A percentile compares a stretch with the other conserved stretches of the same genome.
These are phyloP conservation scores for Bombus cullumanus DNA, from an alignment of 1,140 invertebrate species.

Conservation along the genomic window DNA sequence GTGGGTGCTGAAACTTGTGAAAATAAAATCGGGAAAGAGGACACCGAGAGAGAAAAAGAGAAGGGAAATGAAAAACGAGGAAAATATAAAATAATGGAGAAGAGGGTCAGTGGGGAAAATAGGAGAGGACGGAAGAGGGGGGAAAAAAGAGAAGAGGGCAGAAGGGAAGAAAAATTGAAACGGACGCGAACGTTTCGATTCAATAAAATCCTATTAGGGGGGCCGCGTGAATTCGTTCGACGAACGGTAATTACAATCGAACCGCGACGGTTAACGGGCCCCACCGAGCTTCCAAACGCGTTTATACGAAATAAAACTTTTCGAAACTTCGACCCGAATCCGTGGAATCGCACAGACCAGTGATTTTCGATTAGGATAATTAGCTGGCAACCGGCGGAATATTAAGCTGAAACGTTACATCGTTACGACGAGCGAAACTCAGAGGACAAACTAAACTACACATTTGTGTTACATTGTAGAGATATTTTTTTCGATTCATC, in stretches of 20 bases:
- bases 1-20: background rate
- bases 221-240: slow-evolving; percentile 54
- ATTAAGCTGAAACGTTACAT: slow-evolving; percentile 6
- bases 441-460: background rate
- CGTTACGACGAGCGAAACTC: background rate
- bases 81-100: background rate
- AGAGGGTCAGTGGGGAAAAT: too few species aligned
- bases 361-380: slow-evolving; percentile 45
- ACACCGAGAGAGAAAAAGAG: background rate
- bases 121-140: too few species aligned
- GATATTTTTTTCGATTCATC: background rate
- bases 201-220: slow-evolving; percentile 63
- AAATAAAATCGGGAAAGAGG: background rate
- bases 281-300: slow-evolving; percentile 11
- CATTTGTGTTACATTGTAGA: background rate
- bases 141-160: background rate
- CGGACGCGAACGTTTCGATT: slow-evolving; percentile 47
- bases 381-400: background rate
- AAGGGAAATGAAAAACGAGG: background rate
- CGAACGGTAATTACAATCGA: slow-evolving; percentile 55
- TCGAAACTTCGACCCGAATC: slow-evolving; percentile 6
- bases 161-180: slow-evolving; percentile 46
- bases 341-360: background rate
- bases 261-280: background rate
- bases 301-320: slow-evolving; percentile 54